phyloP scores from a whole-genome alignment of 92 coral and sea anemone species.

The Zoanthus solanderi region DNA sequence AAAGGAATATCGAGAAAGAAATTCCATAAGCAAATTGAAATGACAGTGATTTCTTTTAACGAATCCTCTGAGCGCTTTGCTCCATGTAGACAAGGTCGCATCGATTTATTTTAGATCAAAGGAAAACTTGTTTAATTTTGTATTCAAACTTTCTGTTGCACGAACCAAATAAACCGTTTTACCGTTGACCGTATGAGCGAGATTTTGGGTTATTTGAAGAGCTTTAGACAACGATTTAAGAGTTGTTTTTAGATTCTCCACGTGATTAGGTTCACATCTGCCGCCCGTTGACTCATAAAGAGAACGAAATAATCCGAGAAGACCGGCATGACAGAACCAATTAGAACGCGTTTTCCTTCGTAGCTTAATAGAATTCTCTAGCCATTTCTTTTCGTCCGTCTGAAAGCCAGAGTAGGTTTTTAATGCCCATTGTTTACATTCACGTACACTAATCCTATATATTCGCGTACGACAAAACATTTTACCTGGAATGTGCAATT shows the following conservation, averaged over 20 bases:
- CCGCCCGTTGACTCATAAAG: conserved; percentile 46
- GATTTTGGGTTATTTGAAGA: background rate
- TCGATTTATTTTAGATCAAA: background rate
- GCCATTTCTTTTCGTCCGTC: conserved; percentile 40
- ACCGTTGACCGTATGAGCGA: conserved; percentile 13
- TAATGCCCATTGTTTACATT: conserved; percentile 55
- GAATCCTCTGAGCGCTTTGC: background rate
- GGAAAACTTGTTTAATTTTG: conserved; percentile 32
- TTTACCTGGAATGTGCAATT: conserved; percentile 23
- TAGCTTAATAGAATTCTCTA: background rate
- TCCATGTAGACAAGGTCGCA: conserved; percentile 43
- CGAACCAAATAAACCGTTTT: conserved; percentile 27
- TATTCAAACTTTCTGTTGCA: conserved; percentile 33
- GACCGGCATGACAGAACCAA: conserved; percentile 37
- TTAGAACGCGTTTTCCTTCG: background rate
- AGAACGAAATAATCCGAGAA: conserved; percentile 9
- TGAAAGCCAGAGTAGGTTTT: conserved; percentile 16
- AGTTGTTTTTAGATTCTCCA: conserved; percentile 40
- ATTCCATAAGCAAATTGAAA: background rate
- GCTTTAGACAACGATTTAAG: conserved; percentile 36
- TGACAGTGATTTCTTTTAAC: background rate
- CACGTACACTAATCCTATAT: conserved; percentile 2
- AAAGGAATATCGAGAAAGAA: conserved; percentile 11
- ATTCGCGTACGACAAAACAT: conserved; percentile 27
- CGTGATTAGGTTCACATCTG: conserved; percentile 46